A percentile compares a stretch with the other conserved stretches of the same genome.
These are phyloP conservation scores for Coenobita brevimanus DNA, from an alignment of 1,140 invertebrate genomes.

Conservation along the genomic window DNA sequence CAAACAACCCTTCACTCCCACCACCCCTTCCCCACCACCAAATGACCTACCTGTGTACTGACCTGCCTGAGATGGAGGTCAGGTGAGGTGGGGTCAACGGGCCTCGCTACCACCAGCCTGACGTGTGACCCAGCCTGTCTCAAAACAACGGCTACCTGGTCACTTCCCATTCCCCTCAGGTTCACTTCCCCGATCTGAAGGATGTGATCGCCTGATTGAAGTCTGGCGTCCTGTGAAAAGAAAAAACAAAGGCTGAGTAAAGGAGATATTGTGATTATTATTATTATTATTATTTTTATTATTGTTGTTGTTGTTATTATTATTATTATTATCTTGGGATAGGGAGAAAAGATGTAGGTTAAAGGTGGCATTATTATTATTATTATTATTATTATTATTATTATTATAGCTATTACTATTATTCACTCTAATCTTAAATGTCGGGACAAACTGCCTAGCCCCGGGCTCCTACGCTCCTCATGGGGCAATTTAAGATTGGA, in stretches of 20 bases:
- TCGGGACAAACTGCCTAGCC: too few species aligned
- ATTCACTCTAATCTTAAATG: too few species aligned
- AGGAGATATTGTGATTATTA: too few species aligned
- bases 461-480: too few species aligned
- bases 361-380: too few species aligned
- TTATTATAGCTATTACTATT: too few species aligned
- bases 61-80: conserved; percentile 76
- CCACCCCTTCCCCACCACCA: background rate
- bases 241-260: background rate
- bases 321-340: too few species aligned
- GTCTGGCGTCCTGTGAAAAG: conserved; percentile 81
- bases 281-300: too few species aligned
- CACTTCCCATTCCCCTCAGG: conserved; percentile 91
- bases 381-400: too few species aligned
- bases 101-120: conserved; percentile 90
- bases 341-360: too few species aligned
- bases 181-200: conserved; percentile 95
- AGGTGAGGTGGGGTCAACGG: conserved; percentile 83
- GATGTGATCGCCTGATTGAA: conserved; percentile 94
- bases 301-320: too few species aligned
- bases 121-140: conserved; percentile 90
- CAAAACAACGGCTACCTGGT: conserved; percentile 90
- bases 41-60: background rate
- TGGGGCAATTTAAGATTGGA: too few species aligned
- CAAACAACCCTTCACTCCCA: background rate